phyloP scores from a whole-genome alignment of 2,797 vertebrate species.

The Cichlasoma orientale region DNA sequence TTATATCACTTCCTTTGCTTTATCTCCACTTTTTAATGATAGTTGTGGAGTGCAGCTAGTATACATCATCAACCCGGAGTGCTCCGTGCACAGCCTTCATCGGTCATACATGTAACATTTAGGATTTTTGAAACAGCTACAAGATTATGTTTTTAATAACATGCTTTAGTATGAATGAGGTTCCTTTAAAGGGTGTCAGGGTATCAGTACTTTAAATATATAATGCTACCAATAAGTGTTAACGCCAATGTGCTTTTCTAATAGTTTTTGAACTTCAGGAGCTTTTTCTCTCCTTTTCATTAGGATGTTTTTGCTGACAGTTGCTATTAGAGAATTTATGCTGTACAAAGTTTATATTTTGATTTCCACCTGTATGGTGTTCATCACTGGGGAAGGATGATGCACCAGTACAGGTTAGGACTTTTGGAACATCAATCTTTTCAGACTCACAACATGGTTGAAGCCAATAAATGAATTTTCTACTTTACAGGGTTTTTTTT shows the following conservation, averaged over 20 bases:
- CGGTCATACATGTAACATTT: too few species aligned
- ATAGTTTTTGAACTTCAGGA: slow-evolving; percentile 1
- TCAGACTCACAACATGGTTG: slow-evolving; percentile 19
- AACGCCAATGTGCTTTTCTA: neutral
- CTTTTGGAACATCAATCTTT: slow-evolving; percentile 8
- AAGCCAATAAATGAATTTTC: slow-evolving; percentile 9
- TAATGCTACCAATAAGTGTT: slow-evolving; percentile 12
- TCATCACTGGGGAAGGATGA: slow-evolving; percentile 5
- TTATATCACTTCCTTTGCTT: too few species aligned
- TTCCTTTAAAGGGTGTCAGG: too few species aligned
- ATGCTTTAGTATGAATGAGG: too few species aligned
- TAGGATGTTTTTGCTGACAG: neutral
- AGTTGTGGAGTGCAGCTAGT: too few species aligned
- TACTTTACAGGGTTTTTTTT: neutral
- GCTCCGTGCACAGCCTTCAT: too few species aligned
- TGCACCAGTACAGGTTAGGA: slow-evolving; percentile 37
- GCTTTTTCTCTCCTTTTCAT: neutral
- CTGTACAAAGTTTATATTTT: slow-evolving; percentile 20
- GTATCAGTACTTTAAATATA: neutral
- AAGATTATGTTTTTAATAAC: too few species aligned
- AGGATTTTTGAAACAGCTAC: too few species aligned
- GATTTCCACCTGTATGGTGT: neutral
- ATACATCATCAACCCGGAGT: too few species aligned
- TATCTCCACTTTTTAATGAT: too few species aligned
- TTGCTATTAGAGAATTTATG: slow-evolving; percentile 26